Base-by-base conservation (phyloP, 2,797 vertebrate genomes). In the Neostethus bicornis region DNA sequence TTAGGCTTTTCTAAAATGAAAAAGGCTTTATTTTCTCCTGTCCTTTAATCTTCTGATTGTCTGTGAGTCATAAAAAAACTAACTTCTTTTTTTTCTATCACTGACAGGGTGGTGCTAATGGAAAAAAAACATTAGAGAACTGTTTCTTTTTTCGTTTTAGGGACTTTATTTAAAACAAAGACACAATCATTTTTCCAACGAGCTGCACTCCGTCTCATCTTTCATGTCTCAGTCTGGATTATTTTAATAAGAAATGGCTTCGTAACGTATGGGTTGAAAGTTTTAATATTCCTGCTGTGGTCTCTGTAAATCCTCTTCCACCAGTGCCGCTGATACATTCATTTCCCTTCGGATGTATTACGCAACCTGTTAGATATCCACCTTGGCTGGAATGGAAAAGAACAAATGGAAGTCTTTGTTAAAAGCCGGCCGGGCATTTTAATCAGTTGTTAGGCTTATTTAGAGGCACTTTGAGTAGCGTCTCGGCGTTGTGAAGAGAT, bases 391-490 rank as follows among this genome's bases (percentile, higher is more conserved):
- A 16, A 34, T 20, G 2, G 17, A 0, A 12, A 14, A 1, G 24
- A 24, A 25, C 35, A 23, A 25, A 31, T 45, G 45, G 3, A 31
- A 57, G 37, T 32, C 16, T 14, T 63, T 62, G 47, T 69, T 58
- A 39, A 43, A 63, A 45, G 17, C 31, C 14, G 51, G 45, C 48
- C 17, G 19, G 20, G 23, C 34, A 42, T 76, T 72, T 65, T 54
- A 69, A 77, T 75, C 42, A 56, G 54, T 17, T 51, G 24, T 61
- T 26, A 6, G 57, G 43, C 62, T 66, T 47, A 63, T 68, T n/a
- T 71, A 65, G 64, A 62, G 37, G 28, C 26, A 13, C 53, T 67
- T 60, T 75, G 70, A 79, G 50, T 45, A 77, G 8, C 77, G 69
- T 60, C 50, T 61, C 54, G 21, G 42, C 49, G 61, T 62, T 71